A percentile compares a stretch with the other conserved stretches of the same genome.
phyloP scores from a whole-genome alignment of 2,888 invertebrate species.

The Autographa gamma region DNA sequence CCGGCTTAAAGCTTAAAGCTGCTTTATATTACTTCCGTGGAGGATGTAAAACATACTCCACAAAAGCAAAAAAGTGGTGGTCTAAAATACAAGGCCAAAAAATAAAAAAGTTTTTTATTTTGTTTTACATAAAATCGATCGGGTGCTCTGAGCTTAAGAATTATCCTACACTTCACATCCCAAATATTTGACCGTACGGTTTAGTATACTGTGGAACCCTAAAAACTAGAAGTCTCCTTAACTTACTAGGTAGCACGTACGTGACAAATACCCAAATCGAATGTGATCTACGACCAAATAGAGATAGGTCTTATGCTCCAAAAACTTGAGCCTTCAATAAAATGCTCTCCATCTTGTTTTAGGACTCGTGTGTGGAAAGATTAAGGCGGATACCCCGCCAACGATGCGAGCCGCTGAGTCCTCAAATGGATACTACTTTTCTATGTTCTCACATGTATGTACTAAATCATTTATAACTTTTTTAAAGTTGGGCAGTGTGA shows the following conservation, averaged over 20 bases:
- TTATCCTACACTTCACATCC: too few species aligned
- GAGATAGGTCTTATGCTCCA: neutral
- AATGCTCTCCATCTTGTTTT: conserved; percentile 41
- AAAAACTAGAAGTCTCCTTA: conserved; percentile 9
- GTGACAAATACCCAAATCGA: conserved; percentile 7
- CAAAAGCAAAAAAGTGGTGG: too few species aligned
- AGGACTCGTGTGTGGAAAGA: conserved; percentile 81
- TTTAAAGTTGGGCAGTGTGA: neutral
- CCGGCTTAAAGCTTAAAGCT: too few species aligned
- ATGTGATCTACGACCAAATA: conserved; percentile 3
- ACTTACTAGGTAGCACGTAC: conserved; percentile 1
- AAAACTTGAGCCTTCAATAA: conserved; percentile 8
- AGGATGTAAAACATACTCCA: too few species aligned
- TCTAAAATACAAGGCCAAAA: too few species aligned
- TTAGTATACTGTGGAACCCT: neutral
- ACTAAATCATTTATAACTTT: neutral
- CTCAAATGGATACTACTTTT: conserved; percentile 86
- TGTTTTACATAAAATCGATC: too few species aligned
- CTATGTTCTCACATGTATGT: conserved; percentile 88
- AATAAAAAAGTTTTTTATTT: too few species aligned
- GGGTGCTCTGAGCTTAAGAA: too few species aligned
- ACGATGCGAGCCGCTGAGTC: conserved; percentile 81
- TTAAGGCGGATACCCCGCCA: conserved; percentile 77
- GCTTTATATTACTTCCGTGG: too few species aligned
- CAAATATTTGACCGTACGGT: too few species aligned